Percentiles rank a stretch among this genome's conserved stretches.
Conservation (phyloP, 2,888 invertebrate species). For the Lepas anatifera region DNA sequence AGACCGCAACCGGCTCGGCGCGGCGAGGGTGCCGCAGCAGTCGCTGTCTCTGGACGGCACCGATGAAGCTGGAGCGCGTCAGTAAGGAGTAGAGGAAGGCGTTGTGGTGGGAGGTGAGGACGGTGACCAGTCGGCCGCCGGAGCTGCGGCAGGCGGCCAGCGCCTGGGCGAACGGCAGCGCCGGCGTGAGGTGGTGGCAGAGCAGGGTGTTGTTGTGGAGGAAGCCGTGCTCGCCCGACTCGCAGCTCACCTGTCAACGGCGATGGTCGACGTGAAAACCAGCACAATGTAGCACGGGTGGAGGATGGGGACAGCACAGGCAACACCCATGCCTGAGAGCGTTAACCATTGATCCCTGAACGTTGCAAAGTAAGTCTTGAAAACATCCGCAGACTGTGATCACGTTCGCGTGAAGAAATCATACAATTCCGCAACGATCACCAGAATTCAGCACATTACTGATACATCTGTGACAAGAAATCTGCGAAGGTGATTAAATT, state of each 20-base stretch:
- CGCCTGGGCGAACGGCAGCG: neutral
- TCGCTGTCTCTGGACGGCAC: neutral
- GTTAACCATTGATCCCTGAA: too few relatives aligned
- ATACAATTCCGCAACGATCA: too few relatives aligned
- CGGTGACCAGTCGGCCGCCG: neutral
- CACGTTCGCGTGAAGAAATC: too few relatives aligned
- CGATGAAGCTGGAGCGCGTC: neutral
- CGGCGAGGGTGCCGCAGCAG: neutral
- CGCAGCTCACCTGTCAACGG: neutral
- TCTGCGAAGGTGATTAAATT: too few relatives aligned
- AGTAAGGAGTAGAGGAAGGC: neutral
- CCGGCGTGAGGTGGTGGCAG: neutral
- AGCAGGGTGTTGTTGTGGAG: neutral
- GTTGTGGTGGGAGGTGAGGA: neutral
- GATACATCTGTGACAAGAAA: too few relatives aligned
- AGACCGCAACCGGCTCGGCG: neutral
- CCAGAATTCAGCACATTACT: too few relatives aligned
- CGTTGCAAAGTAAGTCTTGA: too few relatives aligned
- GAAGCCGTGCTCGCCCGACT: neutral
- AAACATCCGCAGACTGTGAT: too few relatives aligned
- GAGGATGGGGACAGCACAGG: too few relatives aligned
- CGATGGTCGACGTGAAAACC: too few relatives aligned
- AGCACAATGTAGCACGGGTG: too few relatives aligned
- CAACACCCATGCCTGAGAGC: too few relatives aligned
- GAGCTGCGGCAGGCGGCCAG: neutral